Evolutionary conservation across 2,888 invertebrate species (phyloP).

Genomic region (Hymenopus coronatus): DNA sequence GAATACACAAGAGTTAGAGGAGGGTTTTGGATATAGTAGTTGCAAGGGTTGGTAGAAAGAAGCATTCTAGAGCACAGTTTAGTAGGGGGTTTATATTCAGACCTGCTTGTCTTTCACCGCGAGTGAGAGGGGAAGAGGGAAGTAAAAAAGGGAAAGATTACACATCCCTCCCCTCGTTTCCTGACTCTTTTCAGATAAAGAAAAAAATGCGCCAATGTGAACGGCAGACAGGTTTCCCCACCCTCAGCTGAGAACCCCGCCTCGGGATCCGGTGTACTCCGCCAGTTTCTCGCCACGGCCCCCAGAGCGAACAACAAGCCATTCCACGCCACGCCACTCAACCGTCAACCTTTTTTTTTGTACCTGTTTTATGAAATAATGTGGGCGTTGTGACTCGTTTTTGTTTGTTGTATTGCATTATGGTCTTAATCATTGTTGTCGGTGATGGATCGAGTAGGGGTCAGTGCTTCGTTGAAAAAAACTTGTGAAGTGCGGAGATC

Average conservation of each 20-base stretch:
- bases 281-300: background rate
- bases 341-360: background rate
- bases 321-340: background rate
- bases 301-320: background rate
- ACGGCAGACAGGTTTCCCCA: slow-evolving; percentile 21
- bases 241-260: background rate
- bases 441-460: background rate
- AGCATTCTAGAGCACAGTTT: slow-evolving; percentile 12
- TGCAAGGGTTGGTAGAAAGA: background rate
- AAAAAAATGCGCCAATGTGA: slow-evolving; percentile 26
- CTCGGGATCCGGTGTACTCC: background rate
- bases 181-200: background rate
- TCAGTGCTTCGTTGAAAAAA: background rate
- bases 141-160: background rate
- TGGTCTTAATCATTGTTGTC: background rate
- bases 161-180: background rate
- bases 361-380: background rate
- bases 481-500: background rate
- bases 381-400: background rate
- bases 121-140: background rate
- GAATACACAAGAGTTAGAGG: background rate
- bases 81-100: slow-evolving; percentile 18
- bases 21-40: background rate
- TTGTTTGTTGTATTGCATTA: background rate
- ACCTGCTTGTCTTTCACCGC: background rate